Evolutionary conservation across 2,113 vertebrate genomes (phyloP), one percentile per base, ranked within the genome.

Genomic region (Heloderma charlesbogerti): DNA sequence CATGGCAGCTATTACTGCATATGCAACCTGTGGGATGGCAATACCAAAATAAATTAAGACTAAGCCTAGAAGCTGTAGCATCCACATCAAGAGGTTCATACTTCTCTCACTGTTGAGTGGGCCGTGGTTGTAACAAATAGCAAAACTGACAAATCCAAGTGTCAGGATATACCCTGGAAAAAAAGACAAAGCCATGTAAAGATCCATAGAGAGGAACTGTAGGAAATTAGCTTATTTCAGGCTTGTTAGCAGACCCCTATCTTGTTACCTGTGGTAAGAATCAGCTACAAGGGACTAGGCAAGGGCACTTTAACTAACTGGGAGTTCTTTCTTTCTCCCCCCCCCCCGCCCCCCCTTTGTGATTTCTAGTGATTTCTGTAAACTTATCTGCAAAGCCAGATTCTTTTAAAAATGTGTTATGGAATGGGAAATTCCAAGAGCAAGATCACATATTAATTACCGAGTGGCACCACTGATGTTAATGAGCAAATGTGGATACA

Each of bases 121-220:
- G 18, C 98, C 98, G 0, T 95, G 97, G 78, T 93, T 97, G 86
- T 98, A 97, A 92, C 98, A 98, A 34, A 95, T 34, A 1, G 93
- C 93, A 93, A 98, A 97, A 94, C 98, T 98, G 88, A 91, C 1
- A 4, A 91, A 85, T 71, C 97, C 98, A 5, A 96, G 95, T 16
- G 94, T 81, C 84, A 97, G 75, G 75, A 97, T 40, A 86, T 98
- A 98, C 34, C 96, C 98, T 98, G 95, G 10, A 83, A 91, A 91
- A 34, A 88, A 74, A 4, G 71, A 51, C 18, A 20, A 60, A 89
- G 22, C 83, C 51, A 34, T 15, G 34, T 77, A 84, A 84, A n/a
- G 79, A 88, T 63, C 66, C n/a, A 69, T 22, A 18, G 34, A 72
- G 54, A 77, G 29, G 9, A 45, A 4, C 0, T 16, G 0, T 29